Percentiles rank a stretch among this genome's conserved stretches.
phyloP scores from a whole-genome alignment of 2,888 invertebrate genomes.

The Drosophila kokeensis region DNA sequence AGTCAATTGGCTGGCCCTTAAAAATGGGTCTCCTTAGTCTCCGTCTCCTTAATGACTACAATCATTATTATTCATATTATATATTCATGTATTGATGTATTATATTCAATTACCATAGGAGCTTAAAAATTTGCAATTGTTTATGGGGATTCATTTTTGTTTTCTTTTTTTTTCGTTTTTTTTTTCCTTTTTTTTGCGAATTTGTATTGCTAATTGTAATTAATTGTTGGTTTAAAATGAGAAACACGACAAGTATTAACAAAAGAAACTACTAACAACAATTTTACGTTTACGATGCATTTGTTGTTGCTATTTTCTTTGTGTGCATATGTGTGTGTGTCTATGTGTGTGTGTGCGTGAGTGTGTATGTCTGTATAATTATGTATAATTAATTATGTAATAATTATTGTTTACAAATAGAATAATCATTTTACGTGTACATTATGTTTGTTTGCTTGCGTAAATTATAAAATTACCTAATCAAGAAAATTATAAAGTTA shows the following conservation, averaged over 20 bases:
- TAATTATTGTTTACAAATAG: constrained; percentile 78
- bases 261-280: constrained; percentile 68
- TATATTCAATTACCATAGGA: constrained; percentile 73
- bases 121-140: constrained; percentile 55
- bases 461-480: constrained; percentile 78
- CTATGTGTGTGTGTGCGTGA: background rate
- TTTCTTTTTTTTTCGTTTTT: constrained; percentile 14
- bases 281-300: constrained; percentile 44
- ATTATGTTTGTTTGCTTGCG: constrained; percentile 52
- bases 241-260: constrained; percentile 57
- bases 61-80: constrained; percentile 58
- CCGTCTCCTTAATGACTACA: constrained; percentile 63
- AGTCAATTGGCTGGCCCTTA: constrained; percentile 38
- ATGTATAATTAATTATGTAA: constrained; percentile 69
- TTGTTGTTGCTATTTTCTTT: constrained; percentile 15
- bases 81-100: constrained; percentile 43
- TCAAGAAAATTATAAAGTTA: constrained; percentile 68
- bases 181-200: constrained; percentile 4
- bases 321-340: background rate
- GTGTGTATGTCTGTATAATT: constrained; percentile 49
- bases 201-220: constrained; percentile 45
- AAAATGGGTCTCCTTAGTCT: constrained; percentile 66
- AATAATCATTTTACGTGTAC: constrained; percentile 73
- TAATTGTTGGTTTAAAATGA: constrained; percentile 43
- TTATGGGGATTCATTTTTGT: constrained; percentile 19